phyloP scores from a whole-genome alignment of 1,140 invertebrate species.

The Diachasma alloeum region DNA sequence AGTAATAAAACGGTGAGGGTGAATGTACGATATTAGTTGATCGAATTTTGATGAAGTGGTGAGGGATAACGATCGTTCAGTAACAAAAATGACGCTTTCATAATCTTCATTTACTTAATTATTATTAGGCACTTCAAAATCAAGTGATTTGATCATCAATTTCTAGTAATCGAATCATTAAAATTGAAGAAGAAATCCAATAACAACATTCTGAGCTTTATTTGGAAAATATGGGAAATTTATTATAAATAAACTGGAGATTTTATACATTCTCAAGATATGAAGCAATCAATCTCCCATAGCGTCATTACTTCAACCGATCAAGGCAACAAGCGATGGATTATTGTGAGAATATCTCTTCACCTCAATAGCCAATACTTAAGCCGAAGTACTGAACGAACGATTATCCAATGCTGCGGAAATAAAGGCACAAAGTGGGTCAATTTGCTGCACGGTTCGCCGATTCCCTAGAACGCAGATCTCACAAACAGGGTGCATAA shows the following conservation, averaged over 20 bases:
- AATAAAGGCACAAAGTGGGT: constrained; percentile 33
- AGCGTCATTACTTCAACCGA: neutral
- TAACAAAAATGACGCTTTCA: too few species aligned
- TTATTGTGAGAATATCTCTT: neutral
- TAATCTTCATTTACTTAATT: too few species aligned
- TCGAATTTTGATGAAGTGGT: neutral
- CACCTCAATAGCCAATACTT: neutral
- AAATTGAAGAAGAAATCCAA: too few species aligned
- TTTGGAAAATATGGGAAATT: too few species aligned
- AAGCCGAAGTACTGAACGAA: constrained; percentile 13
- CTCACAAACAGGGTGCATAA: neutral
- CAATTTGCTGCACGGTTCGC: constrained; percentile 30
- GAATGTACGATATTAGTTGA: neutral
- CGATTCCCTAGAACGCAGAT: constrained; percentile 26
- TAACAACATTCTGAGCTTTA: too few species aligned
- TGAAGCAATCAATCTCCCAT: neutral
- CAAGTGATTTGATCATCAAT: too few species aligned
- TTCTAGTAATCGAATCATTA: too few species aligned
- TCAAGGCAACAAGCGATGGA: neutral
- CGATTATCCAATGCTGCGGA: constrained; percentile 32
- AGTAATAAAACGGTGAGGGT: neutral
- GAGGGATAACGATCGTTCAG: too few species aligned
- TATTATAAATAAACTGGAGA: too few species aligned
- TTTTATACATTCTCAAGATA: too few species aligned
- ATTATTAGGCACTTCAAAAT: too few species aligned